phyloP scores from a whole-genome alignment of 64 coral and sea anemone genomes.

The Montipora capricornis region DNA sequence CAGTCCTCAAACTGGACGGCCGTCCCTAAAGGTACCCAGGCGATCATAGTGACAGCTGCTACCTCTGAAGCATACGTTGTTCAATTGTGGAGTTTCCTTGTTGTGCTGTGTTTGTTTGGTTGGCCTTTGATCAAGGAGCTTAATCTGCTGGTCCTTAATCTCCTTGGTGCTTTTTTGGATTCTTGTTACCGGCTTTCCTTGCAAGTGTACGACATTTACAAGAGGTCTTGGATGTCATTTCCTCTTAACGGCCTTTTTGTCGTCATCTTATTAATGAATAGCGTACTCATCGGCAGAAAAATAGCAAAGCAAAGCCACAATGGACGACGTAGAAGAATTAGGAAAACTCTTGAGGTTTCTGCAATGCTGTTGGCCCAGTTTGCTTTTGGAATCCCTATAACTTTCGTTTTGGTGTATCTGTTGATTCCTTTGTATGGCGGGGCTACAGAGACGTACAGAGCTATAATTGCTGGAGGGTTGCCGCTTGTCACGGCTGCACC shows the following conservation, averaged over 20 bases:
- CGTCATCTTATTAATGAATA: constrained; percentile 36
- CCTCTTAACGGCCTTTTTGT: constrained; percentile 69
- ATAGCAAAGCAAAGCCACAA: constrained; percentile 2
- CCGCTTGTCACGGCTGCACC: constrained; percentile 64
- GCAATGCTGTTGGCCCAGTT: constrained; percentile 48
- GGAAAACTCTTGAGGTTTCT: constrained; percentile 26
- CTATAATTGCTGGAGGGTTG: constrained; percentile 27
- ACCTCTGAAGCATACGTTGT: constrained; percentile 58
- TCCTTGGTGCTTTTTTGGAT: constrained; percentile 65
- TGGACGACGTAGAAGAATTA: background rate
- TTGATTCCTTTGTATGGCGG: constrained; percentile 25
- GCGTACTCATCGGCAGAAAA: constrained; percentile 40
- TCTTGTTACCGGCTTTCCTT: constrained; percentile 66
- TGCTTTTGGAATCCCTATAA: constrained; percentile 33
- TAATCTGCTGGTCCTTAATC: constrained; percentile 58
- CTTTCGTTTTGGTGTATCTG: constrained; percentile 1
- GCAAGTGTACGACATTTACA: constrained; percentile 80
- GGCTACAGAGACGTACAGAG: background rate
- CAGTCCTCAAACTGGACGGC: constrained; percentile 39
- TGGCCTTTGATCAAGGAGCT: constrained; percentile 61
- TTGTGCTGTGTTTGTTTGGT: constrained; percentile 43
- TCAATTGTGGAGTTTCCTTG: constrained; percentile 74
- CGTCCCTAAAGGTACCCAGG: constrained; percentile 51
- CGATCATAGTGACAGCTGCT: constrained; percentile 42
- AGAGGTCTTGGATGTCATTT: constrained; percentile 68